Base-by-base conservation (phyloP, 2,888 invertebrate genomes). In the Euplagia quadripunctaria region DNA sequence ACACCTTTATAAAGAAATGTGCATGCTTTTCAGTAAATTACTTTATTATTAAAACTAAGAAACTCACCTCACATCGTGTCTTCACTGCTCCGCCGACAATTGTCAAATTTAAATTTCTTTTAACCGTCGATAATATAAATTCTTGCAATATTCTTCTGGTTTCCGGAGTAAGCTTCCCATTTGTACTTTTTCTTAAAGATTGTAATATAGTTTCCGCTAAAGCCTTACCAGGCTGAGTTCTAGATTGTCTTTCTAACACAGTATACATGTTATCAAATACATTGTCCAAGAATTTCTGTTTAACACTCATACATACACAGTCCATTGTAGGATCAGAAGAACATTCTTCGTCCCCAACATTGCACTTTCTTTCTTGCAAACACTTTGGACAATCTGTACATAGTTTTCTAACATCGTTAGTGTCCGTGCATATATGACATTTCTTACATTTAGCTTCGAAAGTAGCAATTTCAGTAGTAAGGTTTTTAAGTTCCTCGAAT, bases 181-280 rank as follows among this genome's bases (percentile, higher is more conserved):
- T 94, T 65, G 85, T 91, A 69, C 95, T 95, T 64, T 79, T 88
- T 66, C 86, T 91, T 43, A 96, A 83, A 73, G 92, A 91, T 16
- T 84, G 79, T 9, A 94, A 70, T 8, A 95, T 86, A 31, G 87
- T 79, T 31, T 93, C 90, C 1, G 93, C 94, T 2, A 95, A 83
- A 11, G 88, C 87, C 84, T 92, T 93, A 0, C 95, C 95, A 0
- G 89, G 77, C 2, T 79, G 78, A 4, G 90, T 90, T 64, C 89
- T 89, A 4, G 85, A 80, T 81, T 94, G 86, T 73, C 87, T 91
- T 70, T 92, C 94, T 64, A 95, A 82, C 9, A 94, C 89, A 0
- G 92, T 92, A 72, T 93, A 93, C 95, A 95, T 95, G 72, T 95
- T 95, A 69, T 95, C 95, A 71, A 96, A 94, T 0, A 96, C 92